Base-by-base conservation (phyloP, 2,797 vertebrate species). In the Tarsius wallacei region DNA sequence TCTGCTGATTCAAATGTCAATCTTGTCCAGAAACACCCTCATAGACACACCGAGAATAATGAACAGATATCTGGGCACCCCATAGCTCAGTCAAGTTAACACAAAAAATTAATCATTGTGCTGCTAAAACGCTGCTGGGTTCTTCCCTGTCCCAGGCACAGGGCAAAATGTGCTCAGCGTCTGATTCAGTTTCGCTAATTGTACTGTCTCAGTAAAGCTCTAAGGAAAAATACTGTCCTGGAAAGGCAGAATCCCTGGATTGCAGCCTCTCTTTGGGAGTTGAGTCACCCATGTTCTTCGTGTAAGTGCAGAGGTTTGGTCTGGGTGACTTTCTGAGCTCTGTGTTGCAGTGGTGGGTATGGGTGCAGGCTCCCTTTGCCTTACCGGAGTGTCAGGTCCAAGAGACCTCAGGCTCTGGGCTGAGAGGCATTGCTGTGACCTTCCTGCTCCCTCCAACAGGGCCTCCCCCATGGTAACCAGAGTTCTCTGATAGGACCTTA, bases 81-180 rank as follows among this genome's bases (percentile, higher is more conserved):
- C 0, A 0, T 3, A 15, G 12, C 47, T 47, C 61, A 2, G 70
- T 15, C 10, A 1, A 2, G 61, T 5, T 42, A 51, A 49, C 8
- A 0, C 1, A 2, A 14, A 4, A 22, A 36, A 26, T 1, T 7
- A 31, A 13, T 4, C 2, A 0, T 14, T 7, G 0, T 15, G 7
- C 53, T 22, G 8, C 15, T 14, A 12, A 9, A 1, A 42, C 5
- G 63, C 36, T 10, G 47, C 26, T 22, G 2, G 13, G 7, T 8
- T 5, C 3, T 57, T 28, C 13, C 42, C 33, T n/a, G 0, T 15
- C 51, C 19, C 8, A 9, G 24, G 31, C 21, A 4, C 49, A 19
- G 14, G 53, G 17, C n/a, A 1, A 2, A 5, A 8, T 0, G 5
- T 1, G 15, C 24, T 4, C 49, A 12, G 55, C 49, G 1, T 33